Evolutionary conservation across 2,113 vertebrate species (phyloP).

Genomic region (Lanius ludovicianus): DNA sequence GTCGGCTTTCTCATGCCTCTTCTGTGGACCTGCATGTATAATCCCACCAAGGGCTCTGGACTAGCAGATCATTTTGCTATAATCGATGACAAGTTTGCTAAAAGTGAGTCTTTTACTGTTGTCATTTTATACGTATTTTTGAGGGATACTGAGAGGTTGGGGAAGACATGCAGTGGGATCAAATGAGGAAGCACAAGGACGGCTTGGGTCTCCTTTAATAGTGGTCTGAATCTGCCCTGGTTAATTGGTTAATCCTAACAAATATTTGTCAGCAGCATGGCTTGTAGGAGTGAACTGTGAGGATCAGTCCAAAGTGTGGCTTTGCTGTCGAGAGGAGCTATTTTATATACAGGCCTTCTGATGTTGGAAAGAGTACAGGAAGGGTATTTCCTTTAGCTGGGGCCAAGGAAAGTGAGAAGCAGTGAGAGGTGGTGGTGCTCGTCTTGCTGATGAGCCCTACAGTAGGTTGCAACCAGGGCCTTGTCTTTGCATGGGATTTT

Average conservation of each 20-base stretch:
- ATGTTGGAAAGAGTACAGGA: background rate
- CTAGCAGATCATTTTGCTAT: background rate
- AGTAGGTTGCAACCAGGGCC: background rate
- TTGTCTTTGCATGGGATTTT: background rate
- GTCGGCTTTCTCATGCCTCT: background rate
- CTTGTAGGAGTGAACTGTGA: background rate
- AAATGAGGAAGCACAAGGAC: background rate
- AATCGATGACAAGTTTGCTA: background rate
- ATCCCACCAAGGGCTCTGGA: fast-evolving
- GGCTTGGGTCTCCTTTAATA: background rate
- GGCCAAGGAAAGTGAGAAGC: background rate
- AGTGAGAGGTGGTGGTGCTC: background rate
- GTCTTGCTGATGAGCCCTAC: background rate
- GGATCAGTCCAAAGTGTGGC: background rate
- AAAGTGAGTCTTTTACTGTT: background rate
- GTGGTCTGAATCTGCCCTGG: background rate
- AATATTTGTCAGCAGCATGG: background rate
- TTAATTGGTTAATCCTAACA: background rate
- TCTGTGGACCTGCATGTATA: background rate
- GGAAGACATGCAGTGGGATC: background rate
- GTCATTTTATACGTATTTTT: background rate
- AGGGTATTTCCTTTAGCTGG: background rate
- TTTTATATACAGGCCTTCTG: background rate
- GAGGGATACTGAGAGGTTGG: background rate
- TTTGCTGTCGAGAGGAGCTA: background rate